Percentiles rank a stretch among this genome's conserved stretches.
phyloP scores from a whole-genome alignment of 1,140 invertebrate species.

The Leptoteleia sp. region DNA sequence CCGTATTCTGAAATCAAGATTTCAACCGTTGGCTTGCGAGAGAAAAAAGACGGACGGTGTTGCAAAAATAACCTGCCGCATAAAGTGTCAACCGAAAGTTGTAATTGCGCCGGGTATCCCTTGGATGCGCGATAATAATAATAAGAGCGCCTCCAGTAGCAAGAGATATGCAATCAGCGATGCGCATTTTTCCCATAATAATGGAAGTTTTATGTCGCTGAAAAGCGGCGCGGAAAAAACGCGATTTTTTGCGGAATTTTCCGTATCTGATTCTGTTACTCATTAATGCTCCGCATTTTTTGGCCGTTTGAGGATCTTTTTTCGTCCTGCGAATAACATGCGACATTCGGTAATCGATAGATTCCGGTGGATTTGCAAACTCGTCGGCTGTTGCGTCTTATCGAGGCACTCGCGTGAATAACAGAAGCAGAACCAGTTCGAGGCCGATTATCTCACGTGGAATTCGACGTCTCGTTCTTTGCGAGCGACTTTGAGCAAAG shows the following conservation, averaged over 20 bases:
- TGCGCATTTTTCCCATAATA: constrained; percentile 56
- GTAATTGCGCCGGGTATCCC: constrained; percentile 40
- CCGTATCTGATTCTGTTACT: constrained; percentile 60
- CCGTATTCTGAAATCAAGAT: too few relatives aligned
- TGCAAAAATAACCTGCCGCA: constrained; percentile 26
- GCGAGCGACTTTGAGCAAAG: constrained; percentile 56
- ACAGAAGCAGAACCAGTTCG: constrained; percentile 67
- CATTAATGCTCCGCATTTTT: constrained; percentile 51
- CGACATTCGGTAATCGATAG: constrained; percentile 64
- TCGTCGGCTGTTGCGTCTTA: constrained; percentile 56
- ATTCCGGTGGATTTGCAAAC: constrained; percentile 65
- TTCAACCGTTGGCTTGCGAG: too few relatives aligned
- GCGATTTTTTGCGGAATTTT: constrained; percentile 39
- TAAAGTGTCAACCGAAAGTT: constrained; percentile 54
- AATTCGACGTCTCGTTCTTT: constrained; percentile 62
- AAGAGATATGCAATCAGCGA: constrained; percentile 44
- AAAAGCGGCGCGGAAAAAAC: constrained; percentile 35
- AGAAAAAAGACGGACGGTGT: too few relatives aligned
- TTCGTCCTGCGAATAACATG: constrained; percentile 47
- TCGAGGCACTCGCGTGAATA: constrained; percentile 62
- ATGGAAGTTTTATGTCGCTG: constrained; percentile 51
- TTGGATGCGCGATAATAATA: constrained; percentile 29
- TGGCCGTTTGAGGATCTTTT: constrained; percentile 30
- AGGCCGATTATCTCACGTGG: constrained; percentile 60
- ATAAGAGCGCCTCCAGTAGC: constrained; percentile 25